Percentiles rank a stretch among this genome's conserved stretches.
phyloP scores from a whole-genome alignment of 2,113 vertebrate species.

The Paratilapia polleni region DNA sequence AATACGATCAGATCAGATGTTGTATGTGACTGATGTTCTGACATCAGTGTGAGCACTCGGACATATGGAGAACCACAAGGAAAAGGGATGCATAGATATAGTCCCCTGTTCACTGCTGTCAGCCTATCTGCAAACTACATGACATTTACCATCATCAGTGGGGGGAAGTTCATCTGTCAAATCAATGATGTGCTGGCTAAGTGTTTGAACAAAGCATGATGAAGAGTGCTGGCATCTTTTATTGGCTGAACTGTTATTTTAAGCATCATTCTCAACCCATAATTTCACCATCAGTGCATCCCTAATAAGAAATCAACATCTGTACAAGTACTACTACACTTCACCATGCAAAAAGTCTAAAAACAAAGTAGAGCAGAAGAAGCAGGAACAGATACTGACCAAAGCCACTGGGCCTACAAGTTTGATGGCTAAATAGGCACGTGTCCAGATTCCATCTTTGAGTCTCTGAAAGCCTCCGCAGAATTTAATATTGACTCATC shows the following conservation, averaged over 20 bases:
- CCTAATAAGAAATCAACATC: background rate
- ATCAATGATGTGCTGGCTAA: background rate
- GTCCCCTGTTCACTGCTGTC: background rate
- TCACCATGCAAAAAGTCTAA: background rate
- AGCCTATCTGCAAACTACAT: background rate
- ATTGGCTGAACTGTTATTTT: background rate
- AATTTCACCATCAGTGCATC: background rate
- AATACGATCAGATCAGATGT: background rate
- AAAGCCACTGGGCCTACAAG: background rate
- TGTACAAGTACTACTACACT: background rate
- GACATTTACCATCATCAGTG: too few relatives aligned
- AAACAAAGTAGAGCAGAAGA: background rate
- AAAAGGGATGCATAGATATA: background rate
- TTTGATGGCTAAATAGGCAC: constrained; percentile 43
- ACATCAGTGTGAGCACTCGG: background rate
- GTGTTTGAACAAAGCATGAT: background rate
- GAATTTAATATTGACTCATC: constrained; percentile 23
- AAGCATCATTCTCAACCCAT: background rate
- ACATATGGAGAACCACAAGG: background rate
- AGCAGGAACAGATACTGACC: constrained; percentile 20
- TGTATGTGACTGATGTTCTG: background rate
- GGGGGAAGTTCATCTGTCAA: background rate
- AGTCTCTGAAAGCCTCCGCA: constrained; percentile 49
- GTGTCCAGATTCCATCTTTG: constrained; percentile 44
- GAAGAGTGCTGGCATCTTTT: background rate